Percentiles rank a stretch among this genome's conserved stretches.
phyloP scores from a whole-genome alignment of 2,113 vertebrate genomes.

The Gymnarchus niloticus region DNA sequence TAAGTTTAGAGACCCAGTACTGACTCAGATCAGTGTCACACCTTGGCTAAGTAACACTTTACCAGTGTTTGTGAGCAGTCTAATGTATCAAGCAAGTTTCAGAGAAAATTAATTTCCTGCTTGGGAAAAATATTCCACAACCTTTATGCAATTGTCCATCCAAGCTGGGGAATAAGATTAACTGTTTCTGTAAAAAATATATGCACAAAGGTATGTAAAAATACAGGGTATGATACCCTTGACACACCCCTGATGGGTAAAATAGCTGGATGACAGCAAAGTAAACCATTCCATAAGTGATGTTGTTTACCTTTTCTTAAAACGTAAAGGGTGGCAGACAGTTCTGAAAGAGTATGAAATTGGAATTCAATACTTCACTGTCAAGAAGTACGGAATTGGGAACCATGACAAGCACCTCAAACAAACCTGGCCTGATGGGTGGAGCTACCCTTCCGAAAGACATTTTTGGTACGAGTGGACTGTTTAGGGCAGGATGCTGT shows the following conservation, averaged over 20 bases:
- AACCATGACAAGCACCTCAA: not conserved
- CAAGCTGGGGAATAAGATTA: not conserved
- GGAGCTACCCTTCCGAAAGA: not conserved
- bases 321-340: not conserved
- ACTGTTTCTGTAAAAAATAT: not conserved
- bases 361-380: not conserved
- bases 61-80: slow-evolving; percentile 13
- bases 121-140: not conserved
- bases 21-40: not conserved
- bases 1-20: not conserved
- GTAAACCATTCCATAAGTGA: not conserved
- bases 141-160: not conserved
- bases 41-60: slow-evolving; percentile 30
- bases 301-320: not conserved
- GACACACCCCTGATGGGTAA: not conserved
- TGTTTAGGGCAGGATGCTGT: not conserved
- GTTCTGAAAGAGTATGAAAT: not conserved
- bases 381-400: not conserved
- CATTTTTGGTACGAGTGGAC: not conserved
- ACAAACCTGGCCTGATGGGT: not conserved
- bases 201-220: not conserved
- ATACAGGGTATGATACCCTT: not conserved
- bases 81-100: not conserved
- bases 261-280: not conserved
- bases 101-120: not conserved